phyloP scores from a whole-genome alignment of 2,888 invertebrate genomes.

The Orchestes rusci region DNA sequence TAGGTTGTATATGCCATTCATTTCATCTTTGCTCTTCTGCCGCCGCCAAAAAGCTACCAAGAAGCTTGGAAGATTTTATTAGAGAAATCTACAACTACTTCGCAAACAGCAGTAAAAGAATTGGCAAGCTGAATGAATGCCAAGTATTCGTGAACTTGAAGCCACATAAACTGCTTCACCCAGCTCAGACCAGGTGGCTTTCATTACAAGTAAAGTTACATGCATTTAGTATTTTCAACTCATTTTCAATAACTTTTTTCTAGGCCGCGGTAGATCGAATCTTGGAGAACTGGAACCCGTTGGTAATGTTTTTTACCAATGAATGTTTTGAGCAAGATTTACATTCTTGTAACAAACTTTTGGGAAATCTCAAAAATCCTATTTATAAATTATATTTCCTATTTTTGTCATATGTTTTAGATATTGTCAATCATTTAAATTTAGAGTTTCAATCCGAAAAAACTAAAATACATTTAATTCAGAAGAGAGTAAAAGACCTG shows the following conservation, averaged over 20 bases:
- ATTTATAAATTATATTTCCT: constrained; percentile 9
- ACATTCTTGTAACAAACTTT: not conserved
- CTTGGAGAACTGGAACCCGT: constrained; percentile 10
- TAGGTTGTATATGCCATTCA: constrained; percentile 10
- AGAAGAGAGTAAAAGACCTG: constrained; percentile 5
- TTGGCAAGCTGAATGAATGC: not conserved
- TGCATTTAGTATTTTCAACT: not conserved
- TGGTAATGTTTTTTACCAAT: not conserved
- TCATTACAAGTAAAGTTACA: constrained; percentile 5
- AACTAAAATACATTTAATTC: constrained; percentile 14
- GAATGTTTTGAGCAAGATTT: constrained; percentile 8
- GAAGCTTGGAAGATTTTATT: constrained; percentile 6
- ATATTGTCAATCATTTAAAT: constrained; percentile 14
- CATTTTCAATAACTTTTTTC: not conserved
- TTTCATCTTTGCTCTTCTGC: constrained; percentile 10
- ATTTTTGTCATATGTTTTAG: constrained; percentile 11
- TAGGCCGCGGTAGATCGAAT: constrained; percentile 9
- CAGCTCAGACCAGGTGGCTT: constrained; percentile 8
- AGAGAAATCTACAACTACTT: constrained; percentile 9
- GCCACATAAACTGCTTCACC: constrained; percentile 5
- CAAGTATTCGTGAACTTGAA: constrained; percentile 2
- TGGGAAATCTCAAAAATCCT: constrained; percentile 2
- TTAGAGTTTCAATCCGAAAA: constrained; percentile 18
- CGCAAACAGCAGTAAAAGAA: constrained; percentile 8
- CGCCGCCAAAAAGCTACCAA: constrained; percentile 6